Percentiles rank a stretch among this genome's conserved stretches.
Evolutionary conservation across 2,888 invertebrate species (phyloP).

Genomic region (Heteromurus nitidus): DNA sequence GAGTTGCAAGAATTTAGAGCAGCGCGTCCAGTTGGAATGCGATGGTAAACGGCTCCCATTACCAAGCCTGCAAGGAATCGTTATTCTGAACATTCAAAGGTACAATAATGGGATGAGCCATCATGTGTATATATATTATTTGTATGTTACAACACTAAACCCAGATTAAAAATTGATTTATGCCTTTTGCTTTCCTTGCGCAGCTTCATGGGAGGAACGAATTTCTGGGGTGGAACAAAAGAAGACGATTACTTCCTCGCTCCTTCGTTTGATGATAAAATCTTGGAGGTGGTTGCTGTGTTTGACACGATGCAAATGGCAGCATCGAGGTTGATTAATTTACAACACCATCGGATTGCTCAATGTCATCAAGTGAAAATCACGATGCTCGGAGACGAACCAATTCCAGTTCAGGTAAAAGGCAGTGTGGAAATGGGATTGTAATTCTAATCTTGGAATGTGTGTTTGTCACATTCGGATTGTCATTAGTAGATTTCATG

Average conservation of each 20-base stretch:
- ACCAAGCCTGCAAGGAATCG: slow-evolving; percentile 96
- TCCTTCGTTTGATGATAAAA: slow-evolving; percentile 96
- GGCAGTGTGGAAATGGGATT: too few relatives aligned
- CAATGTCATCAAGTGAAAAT: slow-evolving; percentile 97
- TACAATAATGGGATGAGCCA: too few relatives aligned
- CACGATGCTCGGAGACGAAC: slow-evolving; percentile 86
- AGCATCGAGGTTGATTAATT: slow-evolving; percentile 93
- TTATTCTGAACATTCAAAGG: slow-evolving; percentile 96
- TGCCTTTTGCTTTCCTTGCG: too few relatives aligned
- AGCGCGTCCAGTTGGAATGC: slow-evolving; percentile 95
- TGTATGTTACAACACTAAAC: too few relatives aligned
- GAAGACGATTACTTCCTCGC: slow-evolving; percentile 93
- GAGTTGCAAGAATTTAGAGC: slow-evolving; percentile 96
- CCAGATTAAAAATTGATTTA: too few relatives aligned
- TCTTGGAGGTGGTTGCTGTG: slow-evolving; percentile 97
- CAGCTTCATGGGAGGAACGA: slow-evolving; percentile 98
- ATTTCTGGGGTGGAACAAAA: slow-evolving; percentile 97
- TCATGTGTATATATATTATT: too few relatives aligned
- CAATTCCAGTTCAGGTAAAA: slow-evolving; percentile 73
- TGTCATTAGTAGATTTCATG: background rate
- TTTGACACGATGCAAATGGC: slow-evolving; percentile 99
- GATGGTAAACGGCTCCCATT: slow-evolving; percentile 96
- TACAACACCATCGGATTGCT: slow-evolving; percentile 97
- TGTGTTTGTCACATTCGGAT: background rate
- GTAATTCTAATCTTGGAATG: background rate